phyloP scores from a whole-genome alignment of 2,113 vertebrate species.

The Pseudorasbora parva region DNA sequence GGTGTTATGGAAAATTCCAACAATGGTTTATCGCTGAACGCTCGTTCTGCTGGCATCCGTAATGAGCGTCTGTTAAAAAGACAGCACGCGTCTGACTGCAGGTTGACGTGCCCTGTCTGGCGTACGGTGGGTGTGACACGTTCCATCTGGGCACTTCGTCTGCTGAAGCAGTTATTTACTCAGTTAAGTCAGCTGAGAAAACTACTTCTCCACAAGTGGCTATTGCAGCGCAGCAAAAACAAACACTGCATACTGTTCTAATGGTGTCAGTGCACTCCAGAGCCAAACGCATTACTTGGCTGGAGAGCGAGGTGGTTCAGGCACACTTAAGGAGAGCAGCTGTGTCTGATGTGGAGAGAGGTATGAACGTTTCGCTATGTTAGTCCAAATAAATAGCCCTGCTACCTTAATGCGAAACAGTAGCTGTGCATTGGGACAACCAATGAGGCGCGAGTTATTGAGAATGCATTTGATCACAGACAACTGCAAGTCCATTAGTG shows the following conservation, averaged over 20 bases:
- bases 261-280: conserved; percentile 50
- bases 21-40: background rate
- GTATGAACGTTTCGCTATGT: conserved; percentile 35
- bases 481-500: conserved; percentile 34
- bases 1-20: conserved; percentile 16
- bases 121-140: conserved; percentile 12
- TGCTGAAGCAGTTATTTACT: conserved; percentile 50
- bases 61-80: conserved; percentile 36
- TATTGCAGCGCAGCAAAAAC: conserved; percentile 53
- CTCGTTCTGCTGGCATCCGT: conserved; percentile 12
- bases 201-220: conserved; percentile 44
- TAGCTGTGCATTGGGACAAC: conserved; percentile 38
- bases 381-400: conserved; percentile 46
- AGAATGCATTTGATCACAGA: conserved; percentile 42
- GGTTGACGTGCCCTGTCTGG: conserved; percentile 33
- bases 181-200: conserved; percentile 50
- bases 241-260: conserved; percentile 53
- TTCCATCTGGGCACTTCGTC: conserved; percentile 47
- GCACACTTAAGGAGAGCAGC: conserved; percentile 13
- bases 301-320: conserved; percentile 16
- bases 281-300: conserved; percentile 38
- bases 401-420: conserved; percentile 41
- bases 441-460: conserved; percentile 23
- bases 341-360: conserved; percentile 25
- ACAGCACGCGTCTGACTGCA: conserved; percentile 33